These are phyloP conservation scores for Leptogaster cylindrica DNA, from an alignment of 2,888 invertebrate genomes.

Conservation along the genomic window DNA sequence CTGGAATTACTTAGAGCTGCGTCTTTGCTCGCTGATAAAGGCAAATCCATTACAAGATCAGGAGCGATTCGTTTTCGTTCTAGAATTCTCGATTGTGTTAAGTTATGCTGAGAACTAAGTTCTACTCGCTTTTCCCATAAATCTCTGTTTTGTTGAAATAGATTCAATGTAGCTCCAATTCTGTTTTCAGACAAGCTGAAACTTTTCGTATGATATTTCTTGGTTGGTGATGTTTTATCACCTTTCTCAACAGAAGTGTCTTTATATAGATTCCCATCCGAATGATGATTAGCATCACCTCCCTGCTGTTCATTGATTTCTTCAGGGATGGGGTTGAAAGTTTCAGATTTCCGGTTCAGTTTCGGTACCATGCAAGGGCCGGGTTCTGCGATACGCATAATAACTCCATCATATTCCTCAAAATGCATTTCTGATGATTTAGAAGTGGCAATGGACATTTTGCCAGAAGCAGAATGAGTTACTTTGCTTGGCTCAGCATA, in stretches of 20 bases:
- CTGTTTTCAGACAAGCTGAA: constrained; percentile 49
- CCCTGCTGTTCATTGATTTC: constrained; percentile 13
- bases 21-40: constrained; percentile 64
- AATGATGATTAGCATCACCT: constrained; percentile 45
- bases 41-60: constrained; percentile 83
- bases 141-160: constrained; percentile 63
- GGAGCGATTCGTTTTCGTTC: constrained; percentile 67
- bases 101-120: constrained; percentile 63
- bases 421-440: constrained; percentile 44
- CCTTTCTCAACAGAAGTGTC: constrained; percentile 39
- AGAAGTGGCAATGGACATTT: constrained; percentile 8
- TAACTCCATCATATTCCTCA: constrained; percentile 48
- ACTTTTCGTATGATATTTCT: constrained; percentile 50
- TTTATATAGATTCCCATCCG: constrained; percentile 47
- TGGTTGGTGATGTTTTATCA: constrained; percentile 40
- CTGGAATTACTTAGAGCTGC: constrained; percentile 52
- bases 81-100: constrained; percentile 58
- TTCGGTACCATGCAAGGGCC: constrained; percentile 1
- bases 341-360: constrained; percentile 46
- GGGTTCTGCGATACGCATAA: constrained; percentile 44
- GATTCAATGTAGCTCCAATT: constrained; percentile 43
- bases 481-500: constrained; percentile 50
- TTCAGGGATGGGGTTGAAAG: constrained; percentile 19
- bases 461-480: neutral
- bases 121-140: constrained; percentile 69